Evolutionary conservation across 2,797 vertebrate genomes (phyloP), one percentile per base, ranked within the genome.

Genomic region (Setipinna tenuifilis): DNA sequence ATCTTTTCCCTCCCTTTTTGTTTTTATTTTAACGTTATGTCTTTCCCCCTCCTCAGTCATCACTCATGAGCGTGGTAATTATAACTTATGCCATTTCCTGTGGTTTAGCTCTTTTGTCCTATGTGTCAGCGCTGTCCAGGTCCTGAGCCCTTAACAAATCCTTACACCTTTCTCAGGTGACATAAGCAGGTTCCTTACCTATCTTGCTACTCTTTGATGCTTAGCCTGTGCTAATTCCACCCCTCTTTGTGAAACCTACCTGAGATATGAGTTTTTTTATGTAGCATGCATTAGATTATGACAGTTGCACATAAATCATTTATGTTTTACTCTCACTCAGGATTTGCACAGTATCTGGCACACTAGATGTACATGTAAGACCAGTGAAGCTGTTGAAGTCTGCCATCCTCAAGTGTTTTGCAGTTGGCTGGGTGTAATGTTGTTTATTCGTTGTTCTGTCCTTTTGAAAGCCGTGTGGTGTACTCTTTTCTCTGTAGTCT

Each of bases 31-130:
- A 95, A 94, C 96, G 95, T 96, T 91, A 95, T 94, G 94, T 96
- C 94, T 91, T 95, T 95, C 95, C 92, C 95, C 93, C 95, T 95
- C 95, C 95, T 97, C 97, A 98, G 97, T 96, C 97, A 97, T 97
- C 96, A 97, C 94, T 96, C 96, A 97, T 98, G 97, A 98, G 94
- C 96, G 94, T 97, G 97, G 97, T 98, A 98, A 98, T 97, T 98
- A 98, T 98, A 91, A 93, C 94, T 95, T 96, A 93, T 94, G 94
- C 94, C 96, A 94, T 96, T 95, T 95, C 91, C 92, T 93, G 94
- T 94, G 91, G 89, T 95, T 95, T 94, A 93, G 88, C 93, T 78
- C 71, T 78, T n/a, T 71, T 78, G 71, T 78, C 71, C 71, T 94
- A 94, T 92, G 95, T 97, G 94, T 96, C 95, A 96, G 95, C 94